Conservation (phyloP, 2,888 invertebrate species). For the Pollenia griseotomentosa region DNA sequence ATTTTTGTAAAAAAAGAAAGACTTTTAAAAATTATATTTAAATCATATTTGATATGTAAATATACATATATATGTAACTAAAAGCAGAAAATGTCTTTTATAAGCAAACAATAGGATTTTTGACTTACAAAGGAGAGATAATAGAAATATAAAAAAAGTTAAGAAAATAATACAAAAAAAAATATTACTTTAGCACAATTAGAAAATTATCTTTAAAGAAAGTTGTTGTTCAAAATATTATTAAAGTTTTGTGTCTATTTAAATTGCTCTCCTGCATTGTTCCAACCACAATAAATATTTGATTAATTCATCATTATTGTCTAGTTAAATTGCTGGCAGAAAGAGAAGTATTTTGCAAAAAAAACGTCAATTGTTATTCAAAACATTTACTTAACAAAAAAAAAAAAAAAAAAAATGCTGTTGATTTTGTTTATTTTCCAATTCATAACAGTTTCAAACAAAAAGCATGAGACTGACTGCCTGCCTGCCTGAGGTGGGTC, state of each 20-base stretch:
- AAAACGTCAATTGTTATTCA: constrained; percentile 60
- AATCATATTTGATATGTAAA: too few species aligned
- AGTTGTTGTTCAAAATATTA: too few species aligned
- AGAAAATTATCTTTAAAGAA: too few species aligned
- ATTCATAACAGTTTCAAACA: constrained; percentile 46
- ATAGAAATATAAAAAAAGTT: too few species aligned
- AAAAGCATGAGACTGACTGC: constrained; percentile 16
- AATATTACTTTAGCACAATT: background rate
- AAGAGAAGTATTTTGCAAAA: constrained; percentile 19
- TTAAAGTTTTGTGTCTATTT: background rate
- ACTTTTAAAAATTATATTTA: too few species aligned
- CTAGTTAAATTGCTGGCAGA: constrained; percentile 25
- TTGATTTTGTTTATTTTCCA: constrained; percentile 60
- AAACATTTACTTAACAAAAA: constrained; percentile 44
- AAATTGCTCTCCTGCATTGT: background rate
- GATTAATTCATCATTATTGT: constrained; percentile 56
- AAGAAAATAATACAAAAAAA: background rate
- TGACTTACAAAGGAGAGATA: too few species aligned
- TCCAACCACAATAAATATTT: constrained; percentile 15
- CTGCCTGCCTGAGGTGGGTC: constrained; percentile 44
- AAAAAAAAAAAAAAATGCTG: background rate
- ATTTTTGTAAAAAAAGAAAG: too few species aligned
- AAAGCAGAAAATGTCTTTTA: too few species aligned
- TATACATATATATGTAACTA: too few species aligned
- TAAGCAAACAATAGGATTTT: too few species aligned